A percentile compares a stretch with the other conserved stretches of the same genome.
These are phyloP conservation scores for Lepus townsendii DNA, from an alignment of 2,797 vertebrate species.

Conservation along the genomic window DNA sequence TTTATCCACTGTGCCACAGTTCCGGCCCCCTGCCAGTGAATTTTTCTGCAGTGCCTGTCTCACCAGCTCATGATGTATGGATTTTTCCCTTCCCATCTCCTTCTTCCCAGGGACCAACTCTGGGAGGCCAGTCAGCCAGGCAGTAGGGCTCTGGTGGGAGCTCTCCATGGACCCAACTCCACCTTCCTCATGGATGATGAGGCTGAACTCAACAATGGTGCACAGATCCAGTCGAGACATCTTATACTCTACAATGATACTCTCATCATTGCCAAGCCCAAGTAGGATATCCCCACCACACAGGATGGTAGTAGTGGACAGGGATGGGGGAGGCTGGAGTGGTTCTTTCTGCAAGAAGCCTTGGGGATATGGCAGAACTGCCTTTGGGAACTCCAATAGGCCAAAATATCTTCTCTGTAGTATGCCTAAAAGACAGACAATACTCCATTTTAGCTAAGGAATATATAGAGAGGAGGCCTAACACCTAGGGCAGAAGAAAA, in stretches of 20 bases:
- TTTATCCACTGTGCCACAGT: too few species aligned
- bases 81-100: conserved; percentile 69
- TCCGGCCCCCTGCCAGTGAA: background rate
- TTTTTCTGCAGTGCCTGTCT: background rate
- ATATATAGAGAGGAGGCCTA: background rate
- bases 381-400: background rate
- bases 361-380: background rate
- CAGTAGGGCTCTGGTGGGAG: background rate
- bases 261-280: conserved; percentile 93
- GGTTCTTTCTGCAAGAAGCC: background rate
- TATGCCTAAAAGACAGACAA: background rate
- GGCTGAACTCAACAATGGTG: conserved; percentile 91
- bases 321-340: background rate
- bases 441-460: background rate
- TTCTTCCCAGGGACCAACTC: conserved; percentile 81
- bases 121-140: conserved; percentile 62
- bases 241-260: conserved; percentile 93
- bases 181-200: conserved; percentile 91
- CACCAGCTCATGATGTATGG: background rate
- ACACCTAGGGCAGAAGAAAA: background rate
- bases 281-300: conserved; percentile 85
- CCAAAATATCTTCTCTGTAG: background rate
- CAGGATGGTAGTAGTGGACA: background rate
- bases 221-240: conserved; percentile 94
- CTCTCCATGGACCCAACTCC: conserved; percentile 85